Conservation (phyloP, 1,140 invertebrate species). For the Aphidius gifuensis region DNA sequence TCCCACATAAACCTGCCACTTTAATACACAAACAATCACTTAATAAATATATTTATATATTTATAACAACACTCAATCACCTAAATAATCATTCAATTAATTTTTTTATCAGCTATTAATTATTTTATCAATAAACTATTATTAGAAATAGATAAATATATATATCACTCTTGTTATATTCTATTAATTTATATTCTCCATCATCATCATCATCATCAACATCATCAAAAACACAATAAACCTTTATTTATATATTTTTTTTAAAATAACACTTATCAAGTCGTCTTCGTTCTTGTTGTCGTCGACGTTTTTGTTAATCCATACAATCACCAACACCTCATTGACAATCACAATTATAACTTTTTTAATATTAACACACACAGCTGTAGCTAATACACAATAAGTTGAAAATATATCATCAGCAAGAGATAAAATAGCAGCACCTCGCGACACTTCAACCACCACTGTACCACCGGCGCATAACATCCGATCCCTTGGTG, state of each 20-base stretch:
- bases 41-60: conserved; percentile 1
- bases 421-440: too few relatives aligned
- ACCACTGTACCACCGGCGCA: conserved; percentile 42
- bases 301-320: conserved; percentile 21
- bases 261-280: neutral
- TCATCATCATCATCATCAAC: neutral
- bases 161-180: too few relatives aligned
- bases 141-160: too few relatives aligned
- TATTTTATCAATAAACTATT: neutral
- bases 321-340: conserved; percentile 21
- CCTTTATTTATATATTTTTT: neutral
- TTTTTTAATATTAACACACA: conserved; percentile 27
- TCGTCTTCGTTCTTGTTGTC: conserved; percentile 20
- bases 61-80: conserved; percentile 3
- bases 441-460: conserved; percentile 32
- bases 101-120: neutral
- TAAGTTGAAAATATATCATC: too few relatives aligned
- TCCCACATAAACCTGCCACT: conserved; percentile 34
- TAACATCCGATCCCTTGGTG: conserved; percentile 33
- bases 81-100: conserved; percentile 21
- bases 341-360: conserved; percentile 24
- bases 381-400: neutral
- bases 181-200: neutral
- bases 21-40: conserved; percentile 23
- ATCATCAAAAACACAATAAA: neutral